A percentile compares a stretch with the other conserved stretches of the same genome.
phyloP scores from a whole-genome alignment of 2,113 vertebrate genomes.

The Diadophis punctatus region DNA sequence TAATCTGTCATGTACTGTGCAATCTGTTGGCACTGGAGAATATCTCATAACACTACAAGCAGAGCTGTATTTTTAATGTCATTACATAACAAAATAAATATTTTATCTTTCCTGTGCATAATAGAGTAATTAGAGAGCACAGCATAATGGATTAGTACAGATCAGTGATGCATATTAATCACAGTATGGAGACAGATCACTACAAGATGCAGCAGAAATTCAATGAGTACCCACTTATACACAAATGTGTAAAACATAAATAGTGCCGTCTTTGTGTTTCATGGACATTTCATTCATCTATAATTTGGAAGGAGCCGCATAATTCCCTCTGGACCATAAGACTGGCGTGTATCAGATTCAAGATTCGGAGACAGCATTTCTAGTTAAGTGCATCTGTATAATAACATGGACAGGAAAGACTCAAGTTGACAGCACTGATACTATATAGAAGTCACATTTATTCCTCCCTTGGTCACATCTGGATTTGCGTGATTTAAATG shows the following conservation, averaged over 20 bases:
- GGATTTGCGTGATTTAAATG: neutral
- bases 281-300: neutral
- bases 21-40: neutral
- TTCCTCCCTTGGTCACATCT: neutral
- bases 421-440: neutral
- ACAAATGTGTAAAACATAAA: constrained; percentile 6
- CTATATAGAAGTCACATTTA: neutral
- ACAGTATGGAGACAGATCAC: constrained; percentile 14
- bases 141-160: constrained; percentile 28
- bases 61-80: constrained; percentile 32
- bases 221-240: constrained; percentile 8
- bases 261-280: neutral
- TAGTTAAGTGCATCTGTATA: neutral
- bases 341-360: neutral
- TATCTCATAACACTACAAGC: constrained; percentile 1
- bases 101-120: constrained; percentile 30
- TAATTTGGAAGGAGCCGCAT: neutral
- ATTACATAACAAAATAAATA: constrained; percentile 39
- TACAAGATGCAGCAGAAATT: constrained; percentile 1
- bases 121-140: constrained; percentile 36
- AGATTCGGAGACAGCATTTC: neutral
- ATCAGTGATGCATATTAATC: constrained; percentile 35
- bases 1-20: neutral
- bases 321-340: neutral
- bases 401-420: neutral